phyloP scores from a whole-genome alignment of 2,113 vertebrate genomes.

The Pangasianodon hypophthalmus region DNA sequence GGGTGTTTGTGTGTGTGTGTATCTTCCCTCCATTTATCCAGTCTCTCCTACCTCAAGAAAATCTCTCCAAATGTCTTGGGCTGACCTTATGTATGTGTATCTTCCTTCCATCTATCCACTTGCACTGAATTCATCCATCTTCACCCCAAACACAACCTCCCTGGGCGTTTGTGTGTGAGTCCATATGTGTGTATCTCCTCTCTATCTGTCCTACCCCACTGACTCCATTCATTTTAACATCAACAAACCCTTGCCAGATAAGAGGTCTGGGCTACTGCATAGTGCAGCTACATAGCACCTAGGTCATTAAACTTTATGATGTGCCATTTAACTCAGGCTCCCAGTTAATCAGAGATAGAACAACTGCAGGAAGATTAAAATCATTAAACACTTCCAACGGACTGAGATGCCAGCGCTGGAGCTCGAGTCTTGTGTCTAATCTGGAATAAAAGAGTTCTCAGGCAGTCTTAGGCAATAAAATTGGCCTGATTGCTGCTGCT shows the following conservation, averaged over 20 bases:
- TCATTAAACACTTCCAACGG: slow-evolving; percentile 21
- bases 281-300: slow-evolving; percentile 32
- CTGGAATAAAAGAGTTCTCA: neutral
- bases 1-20: neutral
- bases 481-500: neutral
- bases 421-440: neutral
- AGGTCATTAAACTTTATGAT: slow-evolving; percentile 43
- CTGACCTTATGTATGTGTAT: slow-evolving; percentile 31
- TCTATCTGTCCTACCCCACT: slow-evolving; percentile 11
- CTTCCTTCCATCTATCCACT: slow-evolving; percentile 28
- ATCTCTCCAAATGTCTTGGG: slow-evolving; percentile 9
- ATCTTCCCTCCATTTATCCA: slow-evolving; percentile 12
- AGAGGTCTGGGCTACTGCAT: neutral
- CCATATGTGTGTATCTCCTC: slow-evolving; percentile 20
- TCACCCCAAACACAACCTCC: slow-evolving; percentile 6
- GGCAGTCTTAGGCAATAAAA: neutral
- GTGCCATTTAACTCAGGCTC: slow-evolving; percentile 22
- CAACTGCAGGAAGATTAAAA: slow-evolving; percentile 30
- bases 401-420: neutral
- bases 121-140: slow-evolving; percentile 16
- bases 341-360: slow-evolving; percentile 35
- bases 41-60: slow-evolving; percentile 9
- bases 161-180: slow-evolving; percentile 26
- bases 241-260: neutral
- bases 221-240: slow-evolving; percentile 15